Percentiles rank a stretch among this genome's conserved stretches.
Conservation (phyloP, 2,888 invertebrate species). For the Epistrophe grossulariae region DNA sequence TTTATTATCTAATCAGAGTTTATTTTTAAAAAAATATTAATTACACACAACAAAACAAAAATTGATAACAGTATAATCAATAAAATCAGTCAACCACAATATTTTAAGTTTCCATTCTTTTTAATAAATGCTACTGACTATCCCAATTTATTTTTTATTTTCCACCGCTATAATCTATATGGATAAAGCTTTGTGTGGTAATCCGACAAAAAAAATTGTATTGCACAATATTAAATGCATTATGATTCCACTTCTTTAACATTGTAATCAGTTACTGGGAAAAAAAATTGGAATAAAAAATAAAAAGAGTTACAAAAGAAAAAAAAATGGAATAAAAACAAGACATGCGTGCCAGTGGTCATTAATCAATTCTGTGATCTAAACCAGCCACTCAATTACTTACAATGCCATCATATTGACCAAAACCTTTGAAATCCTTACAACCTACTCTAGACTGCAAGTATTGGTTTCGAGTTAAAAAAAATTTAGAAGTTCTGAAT, state of each 20-base stretch:
- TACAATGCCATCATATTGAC: background rate
- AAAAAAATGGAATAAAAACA: slow-evolving; percentile 2
- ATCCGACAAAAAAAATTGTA: slow-evolving; percentile 18
- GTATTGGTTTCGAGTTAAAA: too few relatives aligned
- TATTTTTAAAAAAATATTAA: background rate
- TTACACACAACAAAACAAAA: background rate
- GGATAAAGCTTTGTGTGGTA: background rate
- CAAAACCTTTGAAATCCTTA: background rate
- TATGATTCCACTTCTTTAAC: slow-evolving; percentile 1
- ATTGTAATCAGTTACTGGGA: slow-evolving; percentile 25
- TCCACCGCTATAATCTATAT: background rate
- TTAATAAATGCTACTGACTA: background rate
- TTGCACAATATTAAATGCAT: slow-evolving; percentile 55
- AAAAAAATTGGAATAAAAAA: background rate
- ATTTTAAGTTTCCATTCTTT: background rate
- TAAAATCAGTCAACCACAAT: background rate
- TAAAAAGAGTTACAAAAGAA: background rate
- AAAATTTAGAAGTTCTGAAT: too few relatives aligned
- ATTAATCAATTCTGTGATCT: slow-evolving; percentile 40
- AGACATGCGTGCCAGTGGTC: slow-evolving; percentile 30
- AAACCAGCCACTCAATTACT: too few relatives aligned
- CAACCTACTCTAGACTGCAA: too few relatives aligned
- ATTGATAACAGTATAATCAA: slow-evolving; percentile 18
- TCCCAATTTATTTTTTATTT: slow-evolving; percentile 1
- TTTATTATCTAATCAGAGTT: slow-evolving; percentile 27